Evolutionary conservation across 2,113 vertebrate genomes (phyloP), one percentile per base, ranked within the genome.

Genomic region (Sporophila hypoxantha): DNA sequence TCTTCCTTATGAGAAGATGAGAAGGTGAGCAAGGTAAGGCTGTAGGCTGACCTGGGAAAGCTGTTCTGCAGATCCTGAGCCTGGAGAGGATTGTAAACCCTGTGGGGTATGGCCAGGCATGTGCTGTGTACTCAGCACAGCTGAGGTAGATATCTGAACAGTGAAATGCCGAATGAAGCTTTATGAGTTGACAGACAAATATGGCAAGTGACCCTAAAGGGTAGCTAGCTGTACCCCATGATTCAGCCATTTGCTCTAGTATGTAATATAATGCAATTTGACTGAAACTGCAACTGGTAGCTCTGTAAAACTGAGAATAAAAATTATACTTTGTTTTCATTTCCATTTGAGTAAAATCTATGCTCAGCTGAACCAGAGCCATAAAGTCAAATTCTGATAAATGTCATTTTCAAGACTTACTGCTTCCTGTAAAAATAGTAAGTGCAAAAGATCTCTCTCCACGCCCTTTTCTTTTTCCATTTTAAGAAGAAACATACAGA

Each of bases 401-500:
- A 76, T 74, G 70, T 59, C 37, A 76, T 76, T 91, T 83, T 86
- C 56, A 79, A 79, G 75, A 92, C 79, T 86, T 93, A 88, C 44
- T 89, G 42, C 62, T 91, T 91, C 29, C 70, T 92, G 37, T 66
- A 90, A 86, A 93, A 93, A 68, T 59, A 82, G 34, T 49, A 82
- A 92, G 44, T 71, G 36, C 47, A 77, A 86, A 65, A 91, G 34
- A 78, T 57, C 12, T 76, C 32, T 16, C 37, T 81, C 71, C 66
- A 80, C 76, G 70, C 65, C 20, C 68, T 80, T 87, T 79, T 85
- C 50, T 78, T 93, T 91, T 93, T 88, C 77, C 80, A 68, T 88
- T 93, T 88, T 81, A 91, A 90, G 78, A 91, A 78, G 80, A 85
- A 87, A 92, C 25, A 44, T 88, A 83, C 53, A 76, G 66, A 88